Evolutionary conservation across 1,140 invertebrate genomes (phyloP).

Genomic region (Drosophila kikkawai): DNA sequence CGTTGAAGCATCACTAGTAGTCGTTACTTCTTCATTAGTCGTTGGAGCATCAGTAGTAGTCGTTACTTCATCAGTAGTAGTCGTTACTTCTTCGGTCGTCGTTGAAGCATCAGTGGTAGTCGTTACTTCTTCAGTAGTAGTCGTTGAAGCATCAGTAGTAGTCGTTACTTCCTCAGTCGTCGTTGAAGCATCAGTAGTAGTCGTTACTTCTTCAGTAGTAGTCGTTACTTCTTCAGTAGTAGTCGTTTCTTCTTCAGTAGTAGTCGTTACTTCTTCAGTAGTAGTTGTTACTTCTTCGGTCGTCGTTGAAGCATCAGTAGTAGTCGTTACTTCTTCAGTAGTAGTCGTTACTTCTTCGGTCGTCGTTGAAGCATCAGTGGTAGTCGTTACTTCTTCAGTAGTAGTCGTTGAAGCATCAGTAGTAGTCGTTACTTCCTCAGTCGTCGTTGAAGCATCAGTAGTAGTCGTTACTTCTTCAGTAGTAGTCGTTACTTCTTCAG

Average conservation of each 20-base stretch:
- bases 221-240: too few species aligned
- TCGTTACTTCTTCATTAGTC: not conserved
- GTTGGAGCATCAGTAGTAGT: not conserved
- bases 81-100: not conserved
- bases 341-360: not conserved
- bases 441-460: not conserved
- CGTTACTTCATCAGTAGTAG: too few species aligned
- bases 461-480: not conserved
- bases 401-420: not conserved
- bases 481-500: not conserved
- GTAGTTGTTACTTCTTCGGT: not conserved
- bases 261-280: not conserved
- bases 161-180: not conserved
- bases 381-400: not conserved
- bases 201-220: not conserved
- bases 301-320: not conserved
- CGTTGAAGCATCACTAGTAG: too few species aligned
- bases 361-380: not conserved
- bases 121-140: not conserved
- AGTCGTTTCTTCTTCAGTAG: not conserved
- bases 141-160: not conserved
- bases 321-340: not conserved
- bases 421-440: not conserved
- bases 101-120: not conserved
- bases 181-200: not conserved